Conservation (phyloP, 2,888 invertebrate species). For the Pomacea canaliculata region DNA sequence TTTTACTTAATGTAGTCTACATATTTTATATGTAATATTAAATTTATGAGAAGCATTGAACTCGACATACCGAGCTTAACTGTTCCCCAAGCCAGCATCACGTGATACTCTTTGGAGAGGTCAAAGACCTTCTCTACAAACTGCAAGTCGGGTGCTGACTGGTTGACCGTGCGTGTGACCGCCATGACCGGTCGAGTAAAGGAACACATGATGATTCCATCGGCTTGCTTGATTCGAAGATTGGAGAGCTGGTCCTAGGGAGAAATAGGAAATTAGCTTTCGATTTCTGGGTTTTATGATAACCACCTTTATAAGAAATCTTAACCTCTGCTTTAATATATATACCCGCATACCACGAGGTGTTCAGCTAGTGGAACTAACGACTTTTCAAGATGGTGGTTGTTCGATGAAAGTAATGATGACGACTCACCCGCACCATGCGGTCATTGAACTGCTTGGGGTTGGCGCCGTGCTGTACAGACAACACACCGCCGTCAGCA, state of each 20-base stretch:
- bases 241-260: constrained; percentile 16
- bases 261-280: background rate
- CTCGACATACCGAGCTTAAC: constrained; percentile 31
- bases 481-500: constrained; percentile 10
- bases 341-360: too few species aligned
- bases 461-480: constrained; percentile 44
- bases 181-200: constrained; percentile 31
- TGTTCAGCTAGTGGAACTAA: too few species aligned
- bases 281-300: too few species aligned
- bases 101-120: constrained; percentile 27
- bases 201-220: constrained; percentile 34
- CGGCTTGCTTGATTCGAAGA: constrained; percentile 23
- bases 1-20: too few species aligned
- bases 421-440: constrained; percentile 33
- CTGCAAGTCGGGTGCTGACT: constrained; percentile 11
- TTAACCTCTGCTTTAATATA: too few species aligned
- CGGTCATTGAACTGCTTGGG: constrained; percentile 37
- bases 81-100: constrained; percentile 40
- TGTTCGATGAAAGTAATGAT: too few species aligned
- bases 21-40: too few species aligned
- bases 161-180: constrained; percentile 14
- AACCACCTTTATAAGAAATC: too few species aligned
- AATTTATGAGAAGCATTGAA: too few species aligned
- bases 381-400: too few species aligned
- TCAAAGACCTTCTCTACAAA: constrained; percentile 28